phyloP scores from a whole-genome alignment of 2,797 vertebrate species.

The Pangasius djambal region DNA sequence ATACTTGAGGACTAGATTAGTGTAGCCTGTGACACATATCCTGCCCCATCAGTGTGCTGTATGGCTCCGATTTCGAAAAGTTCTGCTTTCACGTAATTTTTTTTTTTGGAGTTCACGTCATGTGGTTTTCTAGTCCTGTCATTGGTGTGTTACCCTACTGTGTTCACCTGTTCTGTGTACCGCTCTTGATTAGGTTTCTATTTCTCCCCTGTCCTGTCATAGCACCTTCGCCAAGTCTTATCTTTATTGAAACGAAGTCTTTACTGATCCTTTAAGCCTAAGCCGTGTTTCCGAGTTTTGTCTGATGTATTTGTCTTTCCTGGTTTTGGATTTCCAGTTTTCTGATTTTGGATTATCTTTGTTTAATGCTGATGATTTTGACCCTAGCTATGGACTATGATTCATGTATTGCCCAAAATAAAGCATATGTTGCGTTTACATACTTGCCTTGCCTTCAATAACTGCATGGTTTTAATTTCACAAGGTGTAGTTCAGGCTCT shows the following conservation, averaged over 20 bases:
- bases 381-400: not conserved
- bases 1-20: not conserved
- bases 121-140: not conserved
- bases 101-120: not conserved
- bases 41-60: no score
- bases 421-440: not conserved
- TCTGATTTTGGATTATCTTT: not conserved
- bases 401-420: not conserved
- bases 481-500: not conserved
- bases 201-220: not conserved
- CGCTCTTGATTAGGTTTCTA: not conserved
- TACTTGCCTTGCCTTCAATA: no score
- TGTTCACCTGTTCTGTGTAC: not conserved
- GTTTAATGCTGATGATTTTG: not conserved
- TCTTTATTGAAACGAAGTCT: no score
- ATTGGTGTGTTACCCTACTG: not conserved
- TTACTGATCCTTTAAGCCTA: not conserved
- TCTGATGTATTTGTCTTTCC: not conserved
- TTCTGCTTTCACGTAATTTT: not conserved
- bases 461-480: not conserved
- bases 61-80: not conserved
- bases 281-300: not conserved
- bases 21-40: not conserved
- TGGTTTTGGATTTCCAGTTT: not conserved
- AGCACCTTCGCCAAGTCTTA: not conserved